Percentiles rank a stretch among this genome's conserved stretches.
Evolutionary conservation across 2,888 invertebrate genomes (phyloP).

Genomic region (Drosophila kambysellisi): DNA sequence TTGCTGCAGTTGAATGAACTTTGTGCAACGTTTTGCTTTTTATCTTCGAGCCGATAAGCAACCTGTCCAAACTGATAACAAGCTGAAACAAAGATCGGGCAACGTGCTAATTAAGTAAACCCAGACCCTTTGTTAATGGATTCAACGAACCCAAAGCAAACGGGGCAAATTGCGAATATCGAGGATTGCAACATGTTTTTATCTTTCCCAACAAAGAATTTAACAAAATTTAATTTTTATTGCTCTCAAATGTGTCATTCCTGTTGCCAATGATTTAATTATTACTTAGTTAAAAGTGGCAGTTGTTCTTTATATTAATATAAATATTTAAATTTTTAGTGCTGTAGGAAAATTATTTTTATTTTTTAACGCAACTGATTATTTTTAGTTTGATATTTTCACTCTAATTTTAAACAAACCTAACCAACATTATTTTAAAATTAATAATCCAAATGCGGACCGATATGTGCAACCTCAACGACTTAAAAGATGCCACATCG

Average conservation of each 20-base stretch:
- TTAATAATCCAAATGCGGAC: no score
- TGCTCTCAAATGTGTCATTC: neutral
- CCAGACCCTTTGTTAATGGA: conserved; percentile 32
- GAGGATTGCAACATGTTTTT: neutral
- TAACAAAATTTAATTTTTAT: neutral
- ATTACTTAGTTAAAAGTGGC: neutral
- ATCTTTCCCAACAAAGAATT: neutral
- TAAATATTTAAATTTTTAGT: neutral
- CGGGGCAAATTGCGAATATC: conserved; percentile 1
- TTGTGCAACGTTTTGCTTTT: neutral
- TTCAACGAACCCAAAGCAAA: neutral
- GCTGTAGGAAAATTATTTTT: neutral
- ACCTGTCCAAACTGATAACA: conserved; percentile 30
- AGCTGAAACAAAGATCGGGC: conserved; percentile 15
- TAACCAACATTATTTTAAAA: neutral
- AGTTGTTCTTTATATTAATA: neutral
- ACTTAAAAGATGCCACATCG: neutral
- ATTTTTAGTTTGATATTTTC: neutral
- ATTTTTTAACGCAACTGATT: neutral
- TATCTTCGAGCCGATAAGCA: conserved; percentile 8
- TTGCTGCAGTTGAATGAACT: conserved; percentile 21
- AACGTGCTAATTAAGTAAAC: conserved; percentile 28
- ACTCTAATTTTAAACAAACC: neutral
- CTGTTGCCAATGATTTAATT: neutral
- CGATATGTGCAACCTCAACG: neutral